Conservation (phyloP, 2,797 vertebrate genomes). For the Chromobotia macracanthus region DNA sequence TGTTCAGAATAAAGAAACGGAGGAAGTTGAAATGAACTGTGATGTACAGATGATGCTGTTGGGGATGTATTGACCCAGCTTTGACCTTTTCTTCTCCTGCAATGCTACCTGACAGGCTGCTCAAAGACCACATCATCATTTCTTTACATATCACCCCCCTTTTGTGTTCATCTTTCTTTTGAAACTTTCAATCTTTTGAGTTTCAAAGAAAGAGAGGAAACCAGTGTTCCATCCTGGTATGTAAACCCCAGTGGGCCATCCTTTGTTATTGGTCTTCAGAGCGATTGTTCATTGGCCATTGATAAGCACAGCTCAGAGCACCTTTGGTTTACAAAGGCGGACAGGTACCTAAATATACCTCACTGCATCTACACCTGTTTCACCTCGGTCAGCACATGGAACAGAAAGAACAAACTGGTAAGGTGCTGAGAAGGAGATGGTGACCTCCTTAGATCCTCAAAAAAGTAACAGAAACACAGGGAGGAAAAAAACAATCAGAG, state of each 20-base stretch:
- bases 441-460: slow-evolving; percentile 6
- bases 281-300: slow-evolving; percentile 67
- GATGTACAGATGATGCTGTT: slow-evolving; percentile 4
- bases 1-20: background rate
- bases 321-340: slow-evolving; percentile 68
- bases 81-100: slow-evolving; percentile 19
- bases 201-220: slow-evolving; percentile 67
- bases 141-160: slow-evolving; percentile 65
- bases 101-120: slow-evolving; percentile 40
- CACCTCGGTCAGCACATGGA: slow-evolving; percentile 25
- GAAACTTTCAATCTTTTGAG: slow-evolving; percentile 73
- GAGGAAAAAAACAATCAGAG: background rate
- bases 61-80: slow-evolving; percentile 41
- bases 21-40: slow-evolving; percentile 21
- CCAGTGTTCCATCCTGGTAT: slow-evolving; percentile 57
- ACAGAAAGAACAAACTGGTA: background rate
- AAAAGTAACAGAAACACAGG: background rate
- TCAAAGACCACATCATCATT: slow-evolving; percentile 65
- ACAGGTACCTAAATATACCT: slow-evolving; percentile 57
- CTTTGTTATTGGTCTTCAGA: slow-evolving; percentile 60
- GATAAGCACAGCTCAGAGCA: slow-evolving; percentile 67
- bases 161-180: slow-evolving; percentile 60
- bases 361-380: slow-evolving; percentile 27
- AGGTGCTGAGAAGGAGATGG: background rate
- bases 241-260: slow-evolving; percentile 60